Conservation (phyloP, 2,797 vertebrate genomes). For the Phataginus tricuspis region DNA sequence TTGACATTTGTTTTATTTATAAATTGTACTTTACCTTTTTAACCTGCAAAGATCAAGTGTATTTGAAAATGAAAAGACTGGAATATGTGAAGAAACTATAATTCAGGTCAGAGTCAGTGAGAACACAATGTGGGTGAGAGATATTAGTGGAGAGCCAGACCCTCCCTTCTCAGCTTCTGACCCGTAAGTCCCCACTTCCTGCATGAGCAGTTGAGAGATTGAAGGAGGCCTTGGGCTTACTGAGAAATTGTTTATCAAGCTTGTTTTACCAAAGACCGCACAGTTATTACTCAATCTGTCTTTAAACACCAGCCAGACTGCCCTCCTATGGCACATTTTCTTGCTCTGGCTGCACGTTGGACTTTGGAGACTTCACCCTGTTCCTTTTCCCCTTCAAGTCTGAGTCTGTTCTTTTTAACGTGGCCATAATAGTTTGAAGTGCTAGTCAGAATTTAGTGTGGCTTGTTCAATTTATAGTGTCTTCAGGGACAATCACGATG, state of each 20-base stretch:
- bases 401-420: neutral
- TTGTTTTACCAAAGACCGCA: neutral
- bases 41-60: conserved; percentile 34
- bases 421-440: neutral
- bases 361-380: neutral
- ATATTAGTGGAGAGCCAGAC: no score
- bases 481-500: neutral
- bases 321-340: neutral
- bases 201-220: neutral
- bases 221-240: neutral
- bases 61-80: conserved; percentile 41
- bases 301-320: neutral
- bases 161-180: neutral
- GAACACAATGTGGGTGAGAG: neutral
- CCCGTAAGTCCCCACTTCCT: neutral
- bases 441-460: neutral
- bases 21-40: conserved; percentile 45
- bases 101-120: neutral
- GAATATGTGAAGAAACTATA: neutral
- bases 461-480: neutral
- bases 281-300: neutral
- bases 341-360: neutral
- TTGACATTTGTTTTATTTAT: conserved; percentile 62
- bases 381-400: neutral
- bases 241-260: neutral